phyloP scores from a whole-genome alignment of 1,140 invertebrate genomes.

The Neelides sp. region DNA sequence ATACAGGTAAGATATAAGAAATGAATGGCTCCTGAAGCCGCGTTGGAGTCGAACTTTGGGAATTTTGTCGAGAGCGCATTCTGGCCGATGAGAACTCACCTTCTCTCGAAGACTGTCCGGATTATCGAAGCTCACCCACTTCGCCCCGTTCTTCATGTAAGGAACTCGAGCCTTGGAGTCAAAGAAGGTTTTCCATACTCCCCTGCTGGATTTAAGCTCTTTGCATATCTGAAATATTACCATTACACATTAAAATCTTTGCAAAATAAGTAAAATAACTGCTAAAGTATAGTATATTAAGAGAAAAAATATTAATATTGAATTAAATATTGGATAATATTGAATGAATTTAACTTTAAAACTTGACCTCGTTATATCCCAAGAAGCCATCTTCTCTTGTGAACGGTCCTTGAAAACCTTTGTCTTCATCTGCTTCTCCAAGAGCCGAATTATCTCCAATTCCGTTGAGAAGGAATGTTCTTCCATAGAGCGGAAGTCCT shows the following conservation, averaged over 20 bases:
- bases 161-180: conserved; percentile 28
- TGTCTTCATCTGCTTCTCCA: conserved; percentile 39
- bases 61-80: too few species aligned
- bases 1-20: not conserved
- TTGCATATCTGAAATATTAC: conserved; percentile 33
- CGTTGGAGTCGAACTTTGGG: too few species aligned
- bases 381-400: conserved; percentile 71
- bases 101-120: conserved; percentile 25
- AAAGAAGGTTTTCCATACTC: conserved; percentile 30
- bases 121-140: conserved; percentile 31
- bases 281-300: not conserved
- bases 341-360: not conserved
- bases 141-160: conserved; percentile 25
- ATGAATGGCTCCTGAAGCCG: too few species aligned
- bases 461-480: conserved; percentile 52
- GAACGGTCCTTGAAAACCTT: conserved; percentile 57
- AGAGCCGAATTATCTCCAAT: too few species aligned
- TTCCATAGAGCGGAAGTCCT: conserved; percentile 70
- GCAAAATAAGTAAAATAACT: not conserved
- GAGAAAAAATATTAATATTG: not conserved
- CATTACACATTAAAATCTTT: not conserved
- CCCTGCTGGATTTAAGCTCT: conserved; percentile 24
- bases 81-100: too few species aligned
- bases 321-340: not conserved
- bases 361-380: conserved; percentile 68